Evolutionary conservation across 2,888 invertebrate genomes (phyloP).

Genomic region (Cephus spinipes): DNA sequence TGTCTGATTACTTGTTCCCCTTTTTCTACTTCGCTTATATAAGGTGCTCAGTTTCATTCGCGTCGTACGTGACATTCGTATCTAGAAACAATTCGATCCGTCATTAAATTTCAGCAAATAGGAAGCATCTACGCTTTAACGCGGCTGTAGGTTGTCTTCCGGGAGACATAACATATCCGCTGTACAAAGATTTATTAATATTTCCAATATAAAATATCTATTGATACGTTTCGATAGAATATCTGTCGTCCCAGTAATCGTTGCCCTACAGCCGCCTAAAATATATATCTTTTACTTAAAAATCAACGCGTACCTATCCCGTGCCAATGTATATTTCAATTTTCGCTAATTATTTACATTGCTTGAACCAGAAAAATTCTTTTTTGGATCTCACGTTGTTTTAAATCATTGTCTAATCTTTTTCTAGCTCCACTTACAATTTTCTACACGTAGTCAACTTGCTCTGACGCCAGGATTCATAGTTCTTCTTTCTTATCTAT

Average conservation of each 20-base stretch:
- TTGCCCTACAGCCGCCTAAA: background rate
- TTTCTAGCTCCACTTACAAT: background rate
- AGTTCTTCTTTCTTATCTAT: background rate
- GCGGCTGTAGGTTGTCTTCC: background rate
- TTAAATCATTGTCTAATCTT: background rate
- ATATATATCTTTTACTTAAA: background rate
- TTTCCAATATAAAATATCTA: background rate
- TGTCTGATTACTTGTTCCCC: background rate
- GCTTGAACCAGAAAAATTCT: background rate
- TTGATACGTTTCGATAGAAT: background rate
- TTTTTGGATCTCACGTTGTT: background rate
- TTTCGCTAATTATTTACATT: background rate
- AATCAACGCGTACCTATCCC: background rate
- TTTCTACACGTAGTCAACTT: background rate
- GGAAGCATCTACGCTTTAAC: background rate
- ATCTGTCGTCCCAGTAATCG: background rate
- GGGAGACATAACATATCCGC: background rate
- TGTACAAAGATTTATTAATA: background rate
- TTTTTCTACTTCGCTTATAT: background rate
- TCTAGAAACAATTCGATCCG: background rate
- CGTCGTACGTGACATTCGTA: background rate
- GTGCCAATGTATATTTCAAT: background rate
- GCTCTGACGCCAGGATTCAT: background rate
- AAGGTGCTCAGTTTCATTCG: background rate
- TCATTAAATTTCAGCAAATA: background rate